Conservation (phyloP, 2,797 vertebrate species). For the Premnoplex brunnescens region DNA sequence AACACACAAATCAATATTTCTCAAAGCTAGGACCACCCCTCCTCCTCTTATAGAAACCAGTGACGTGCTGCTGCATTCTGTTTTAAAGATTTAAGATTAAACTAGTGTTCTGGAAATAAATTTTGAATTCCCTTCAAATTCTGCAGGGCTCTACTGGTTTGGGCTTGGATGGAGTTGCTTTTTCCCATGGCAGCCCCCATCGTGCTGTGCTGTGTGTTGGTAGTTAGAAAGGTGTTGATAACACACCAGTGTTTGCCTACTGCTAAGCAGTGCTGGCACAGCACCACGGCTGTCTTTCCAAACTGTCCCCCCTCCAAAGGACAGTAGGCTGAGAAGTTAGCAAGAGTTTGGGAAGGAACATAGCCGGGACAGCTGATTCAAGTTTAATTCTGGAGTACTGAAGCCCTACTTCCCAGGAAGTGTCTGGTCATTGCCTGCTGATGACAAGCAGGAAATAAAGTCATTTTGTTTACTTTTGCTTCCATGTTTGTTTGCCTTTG, state of each 20-base stretch:
- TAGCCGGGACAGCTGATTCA: neutral
- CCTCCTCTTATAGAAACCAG: neutral
- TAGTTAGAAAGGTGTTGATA: neutral
- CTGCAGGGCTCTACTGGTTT: neutral
- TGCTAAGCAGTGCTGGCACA: neutral
- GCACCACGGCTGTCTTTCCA: neutral
- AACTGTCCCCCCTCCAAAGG: accelerated
- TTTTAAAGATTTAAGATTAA: neutral
- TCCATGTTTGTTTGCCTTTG: neutral
- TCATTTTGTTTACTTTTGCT: neutral
- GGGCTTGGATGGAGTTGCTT: neutral
- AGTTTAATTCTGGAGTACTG: neutral
- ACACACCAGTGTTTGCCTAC: neutral
- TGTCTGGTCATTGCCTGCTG: accelerated
- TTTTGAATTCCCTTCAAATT: neutral
- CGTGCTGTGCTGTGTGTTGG: neutral
- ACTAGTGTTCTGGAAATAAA: neutral
- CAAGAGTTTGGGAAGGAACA: neutral
- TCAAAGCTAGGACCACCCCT: neutral
- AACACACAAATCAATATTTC: neutral
- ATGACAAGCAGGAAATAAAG: neutral
- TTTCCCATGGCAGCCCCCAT: neutral
- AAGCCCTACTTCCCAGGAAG: neutral
- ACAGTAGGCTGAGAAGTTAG: neutral
- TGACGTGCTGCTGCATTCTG: neutral